Evolutionary conservation across 1,140 invertebrate species (phyloP), one percentile per base, ranked within the genome.

Genomic region (Megathymus violae): DNA sequence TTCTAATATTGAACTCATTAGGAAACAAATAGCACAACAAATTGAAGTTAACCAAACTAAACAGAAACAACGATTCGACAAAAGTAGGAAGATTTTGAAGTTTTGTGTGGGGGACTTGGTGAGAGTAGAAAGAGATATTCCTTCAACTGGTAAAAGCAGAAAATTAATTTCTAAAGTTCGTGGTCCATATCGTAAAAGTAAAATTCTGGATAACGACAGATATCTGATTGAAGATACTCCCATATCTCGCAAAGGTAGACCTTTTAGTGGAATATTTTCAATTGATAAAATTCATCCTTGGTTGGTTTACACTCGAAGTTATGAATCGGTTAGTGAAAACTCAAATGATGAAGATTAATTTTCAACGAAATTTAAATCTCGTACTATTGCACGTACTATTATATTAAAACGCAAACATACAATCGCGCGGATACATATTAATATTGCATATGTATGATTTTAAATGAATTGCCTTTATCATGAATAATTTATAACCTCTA

Each of bases 221-320:
- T 31, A 31, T 14, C 13, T 14, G 9, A 10, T 64, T 3, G 51
- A 64, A 34, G 62, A 64, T 25, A 64, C 62, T 0, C 62, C 62
- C 7, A 17, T 62, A 10, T 52, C 61, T 4, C 31, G 46, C 46
- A 62, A 62, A 38, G 11, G 6, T 4, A 47, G 31, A 9, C 36
- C 40, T 5, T 22, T 22, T 22, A 22, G 2, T 22, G 19, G 19
- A 3, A 5, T 22, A 22, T 22, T 22, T 22, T 5, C 19, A 22
- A 22, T 22, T 5, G 19, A 22, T 22, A 22, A 22, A 22, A 22
- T 22, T 5, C 19, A 22, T 5, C 19, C 19, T 5, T 22, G 19
- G 19, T 22, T 22, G 5, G 19, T 22, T 5, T 22, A 22, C 5
- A 22, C n/a, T n/a, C n/a, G n/a, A n/a, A n/a, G n/a, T n/a, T n/a